phyloP scores from a whole-genome alignment of 2,113 vertebrate genomes.

The Bufo gargarizans region DNA sequence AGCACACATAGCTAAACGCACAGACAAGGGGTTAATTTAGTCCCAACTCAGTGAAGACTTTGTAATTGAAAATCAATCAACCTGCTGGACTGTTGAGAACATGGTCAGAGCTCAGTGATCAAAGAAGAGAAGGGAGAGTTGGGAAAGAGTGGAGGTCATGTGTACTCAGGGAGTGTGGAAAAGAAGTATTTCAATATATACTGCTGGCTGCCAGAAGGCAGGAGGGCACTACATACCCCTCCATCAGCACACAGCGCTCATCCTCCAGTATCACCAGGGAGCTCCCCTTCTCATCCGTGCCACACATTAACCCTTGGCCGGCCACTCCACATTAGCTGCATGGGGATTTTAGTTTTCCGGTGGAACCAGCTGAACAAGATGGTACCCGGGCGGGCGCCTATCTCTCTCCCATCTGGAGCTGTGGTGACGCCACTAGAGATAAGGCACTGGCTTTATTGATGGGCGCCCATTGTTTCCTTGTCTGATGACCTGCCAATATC shows the following conservation, averaged over 20 bases:
- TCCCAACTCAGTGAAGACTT: conserved; percentile 51
- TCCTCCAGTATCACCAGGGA: not conserved
- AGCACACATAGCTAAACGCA: conserved; percentile 30
- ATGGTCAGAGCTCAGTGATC: conserved; percentile 62
- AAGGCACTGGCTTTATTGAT: conserved; percentile 2
- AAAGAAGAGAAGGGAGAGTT: conserved; percentile 56
- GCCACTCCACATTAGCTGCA: not conserved
- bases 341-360: not conserved
- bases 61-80: conserved; percentile 63
- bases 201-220: conserved; percentile 34
- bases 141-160: conserved; percentile 55
- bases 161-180: conserved; percentile 54
- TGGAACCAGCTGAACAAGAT: not conserved
- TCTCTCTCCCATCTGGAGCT: conserved; percentile 23
- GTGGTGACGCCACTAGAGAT: not conserved
- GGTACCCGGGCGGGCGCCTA: conserved; percentile 8
- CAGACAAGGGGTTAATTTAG: conserved; percentile 57
- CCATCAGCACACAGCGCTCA: conserved; percentile 17
- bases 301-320: not conserved
- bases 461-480: conserved; percentile 15
- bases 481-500: conserved; percentile 22
- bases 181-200: conserved; percentile 44
- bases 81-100: conserved; percentile 62
- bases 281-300: not conserved
- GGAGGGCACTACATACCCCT: conserved; percentile 8